A percentile compares a stretch with the other conserved stretches of the same genome.
Evolutionary conservation across 2,888 invertebrate genomes (phyloP).

Genomic region (Portevinia maculata): DNA sequence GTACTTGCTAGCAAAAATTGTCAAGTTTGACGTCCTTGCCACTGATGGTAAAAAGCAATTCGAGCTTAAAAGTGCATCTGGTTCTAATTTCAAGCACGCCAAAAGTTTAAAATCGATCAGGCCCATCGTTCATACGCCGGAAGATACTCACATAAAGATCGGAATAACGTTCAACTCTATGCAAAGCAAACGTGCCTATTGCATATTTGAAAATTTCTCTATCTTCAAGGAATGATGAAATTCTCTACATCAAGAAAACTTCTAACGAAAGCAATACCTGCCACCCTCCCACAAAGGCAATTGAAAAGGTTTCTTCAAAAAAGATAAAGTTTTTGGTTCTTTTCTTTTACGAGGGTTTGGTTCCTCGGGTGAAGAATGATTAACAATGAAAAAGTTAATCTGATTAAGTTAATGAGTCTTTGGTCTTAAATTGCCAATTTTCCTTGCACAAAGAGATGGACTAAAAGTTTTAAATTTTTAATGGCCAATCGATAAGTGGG

Average conservation of each 20-base stretch:
- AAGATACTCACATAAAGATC: too few species aligned
- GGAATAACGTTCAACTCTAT: too few species aligned
- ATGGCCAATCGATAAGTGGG: constrained; percentile 48
- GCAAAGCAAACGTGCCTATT: too few species aligned
- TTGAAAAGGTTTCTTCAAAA: constrained; percentile 16
- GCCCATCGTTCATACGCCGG: too few species aligned
- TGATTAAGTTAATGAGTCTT: constrained; percentile 23
- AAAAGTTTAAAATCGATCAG: too few species aligned
- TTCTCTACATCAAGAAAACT: background rate
- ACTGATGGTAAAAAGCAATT: too few species aligned
- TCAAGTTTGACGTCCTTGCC: too few species aligned
- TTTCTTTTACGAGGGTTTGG: constrained; percentile 48
- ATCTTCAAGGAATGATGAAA: too few species aligned
- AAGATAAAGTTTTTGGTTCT: constrained; percentile 52
- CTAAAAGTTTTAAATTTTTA: constrained; percentile 55
- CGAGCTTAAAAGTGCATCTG: too few species aligned
- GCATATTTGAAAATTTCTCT: too few species aligned
- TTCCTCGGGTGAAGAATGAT: constrained; percentile 56
- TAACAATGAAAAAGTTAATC: constrained; percentile 68
- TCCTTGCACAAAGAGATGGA: constrained; percentile 26
- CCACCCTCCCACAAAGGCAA: background rate
- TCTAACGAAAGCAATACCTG: background rate
- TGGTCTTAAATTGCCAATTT: constrained; percentile 61
- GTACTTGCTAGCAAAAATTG: too few species aligned
- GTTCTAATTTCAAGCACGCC: too few species aligned